Evolutionary conservation across 1,140 invertebrate species (phyloP).

Genomic region (Bombus polaris): DNA sequence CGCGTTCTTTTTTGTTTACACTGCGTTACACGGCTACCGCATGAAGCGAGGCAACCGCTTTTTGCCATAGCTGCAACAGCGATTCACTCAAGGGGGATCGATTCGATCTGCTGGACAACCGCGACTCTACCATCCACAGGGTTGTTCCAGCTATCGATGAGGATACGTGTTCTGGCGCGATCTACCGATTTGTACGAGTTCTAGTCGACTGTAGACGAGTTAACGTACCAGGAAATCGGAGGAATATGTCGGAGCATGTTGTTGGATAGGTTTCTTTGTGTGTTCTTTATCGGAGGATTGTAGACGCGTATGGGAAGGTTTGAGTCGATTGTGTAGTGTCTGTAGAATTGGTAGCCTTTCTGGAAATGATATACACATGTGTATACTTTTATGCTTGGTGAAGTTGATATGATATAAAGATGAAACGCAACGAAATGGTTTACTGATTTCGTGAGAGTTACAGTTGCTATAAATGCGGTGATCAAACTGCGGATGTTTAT

Average conservation of each 20-base stretch:
- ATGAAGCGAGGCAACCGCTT: slow-evolving; percentile 71
- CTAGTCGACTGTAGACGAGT: neutral
- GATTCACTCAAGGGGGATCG: slow-evolving; percentile 59
- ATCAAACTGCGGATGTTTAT: neutral
- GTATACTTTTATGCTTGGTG: too few species aligned
- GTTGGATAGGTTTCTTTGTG: neutral
- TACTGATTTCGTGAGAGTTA: too few species aligned
- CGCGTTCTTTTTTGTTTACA: slow-evolving; percentile 74
- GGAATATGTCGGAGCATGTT: neutral
- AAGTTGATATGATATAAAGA: too few species aligned
- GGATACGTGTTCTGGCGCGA: slow-evolving; percentile 2
- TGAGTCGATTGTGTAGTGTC: neutral
- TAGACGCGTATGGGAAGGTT: too few species aligned
- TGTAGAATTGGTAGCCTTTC: neutral
- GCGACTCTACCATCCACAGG: neutral
- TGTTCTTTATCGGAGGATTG: too few species aligned
- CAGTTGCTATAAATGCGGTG: too few species aligned
- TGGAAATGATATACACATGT: neutral
- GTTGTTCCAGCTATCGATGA: neutral
- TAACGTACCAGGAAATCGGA: neutral
- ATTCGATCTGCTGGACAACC: slow-evolving; percentile 41
- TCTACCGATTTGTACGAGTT: neutral
- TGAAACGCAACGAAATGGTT: too few species aligned
- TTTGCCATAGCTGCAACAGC: slow-evolving; percentile 62
- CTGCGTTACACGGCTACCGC: slow-evolving; percentile 73